Evolutionary conservation across 2,888 invertebrate genomes (phyloP).

Genomic region (Cantharis lateralis): DNA sequence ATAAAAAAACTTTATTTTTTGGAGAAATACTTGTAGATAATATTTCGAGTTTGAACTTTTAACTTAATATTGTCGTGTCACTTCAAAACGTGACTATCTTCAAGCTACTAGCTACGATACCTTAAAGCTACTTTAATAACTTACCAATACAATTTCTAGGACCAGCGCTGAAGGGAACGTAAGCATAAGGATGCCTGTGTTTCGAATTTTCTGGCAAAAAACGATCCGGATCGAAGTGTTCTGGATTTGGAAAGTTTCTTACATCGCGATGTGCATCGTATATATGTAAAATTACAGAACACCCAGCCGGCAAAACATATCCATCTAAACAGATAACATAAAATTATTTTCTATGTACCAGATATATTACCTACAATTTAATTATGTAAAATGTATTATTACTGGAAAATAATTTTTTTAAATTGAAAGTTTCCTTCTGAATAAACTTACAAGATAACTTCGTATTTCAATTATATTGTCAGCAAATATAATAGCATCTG

Average conservation of each 20-base stretch:
- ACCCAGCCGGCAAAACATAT: conserved; percentile 41
- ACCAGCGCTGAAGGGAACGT: conserved; percentile 46
- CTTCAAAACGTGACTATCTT: neutral
- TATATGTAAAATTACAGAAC: conserved; percentile 41
- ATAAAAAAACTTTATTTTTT: neutral
- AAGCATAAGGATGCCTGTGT: conserved; percentile 44
- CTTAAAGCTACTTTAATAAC: conserved; percentile 17
- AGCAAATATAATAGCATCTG: neutral
- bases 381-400: too few species aligned
- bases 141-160: conserved; percentile 48
- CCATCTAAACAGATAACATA: conserved; percentile 38
- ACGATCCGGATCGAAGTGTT: conserved; percentile 45
- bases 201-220: conserved; percentile 43
- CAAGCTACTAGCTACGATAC: neutral
- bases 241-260: conserved; percentile 43
- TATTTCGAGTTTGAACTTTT: neutral
- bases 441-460: neutral
- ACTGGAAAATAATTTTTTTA: neutral
- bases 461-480: neutral
- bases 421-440: neutral
- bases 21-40: neutral
- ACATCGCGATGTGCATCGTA: conserved; percentile 50
- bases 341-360: too few species aligned
- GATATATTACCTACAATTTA: too few species aligned
- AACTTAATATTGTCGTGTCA: neutral